Evolutionary conservation across 1,140 invertebrate species (phyloP).

Genomic region (Ostrea denselamellosa): DNA sequence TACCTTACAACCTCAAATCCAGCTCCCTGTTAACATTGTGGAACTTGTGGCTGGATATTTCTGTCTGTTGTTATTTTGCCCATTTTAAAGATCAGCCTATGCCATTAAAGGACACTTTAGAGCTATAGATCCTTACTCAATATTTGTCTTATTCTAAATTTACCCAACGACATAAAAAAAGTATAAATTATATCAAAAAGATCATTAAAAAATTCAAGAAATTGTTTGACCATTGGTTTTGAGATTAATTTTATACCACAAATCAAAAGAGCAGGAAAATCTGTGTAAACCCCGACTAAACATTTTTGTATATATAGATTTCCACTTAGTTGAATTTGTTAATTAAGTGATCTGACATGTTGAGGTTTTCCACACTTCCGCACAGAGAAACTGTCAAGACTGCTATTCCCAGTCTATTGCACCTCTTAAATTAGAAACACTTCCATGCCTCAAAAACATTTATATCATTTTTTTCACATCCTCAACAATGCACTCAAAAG

Average conservation of each 20-base stretch:
- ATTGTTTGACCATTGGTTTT: not conserved
- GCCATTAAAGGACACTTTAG: no score
- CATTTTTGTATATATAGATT: constrained; percentile 26
- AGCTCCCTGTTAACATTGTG: no score
- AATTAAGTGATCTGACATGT: constrained; percentile 32
- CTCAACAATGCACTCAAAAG: no score
- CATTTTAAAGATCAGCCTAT: no score
- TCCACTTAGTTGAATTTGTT: constrained; percentile 33
- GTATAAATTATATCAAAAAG: no score
- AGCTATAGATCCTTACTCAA: no score
- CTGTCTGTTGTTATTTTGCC: no score
- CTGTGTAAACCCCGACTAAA: not conserved
- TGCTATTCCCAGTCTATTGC: not conserved
- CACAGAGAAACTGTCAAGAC: constrained; percentile 30
- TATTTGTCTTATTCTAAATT: no score
- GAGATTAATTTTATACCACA: not conserved
- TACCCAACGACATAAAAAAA: no score
- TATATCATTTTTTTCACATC: not conserved
- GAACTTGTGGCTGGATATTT: no score
- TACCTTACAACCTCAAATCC: no score
- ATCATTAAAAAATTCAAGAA: not conserved
- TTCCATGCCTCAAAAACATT: not conserved
- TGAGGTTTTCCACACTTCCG: constrained; percentile 34
- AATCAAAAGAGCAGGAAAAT: not conserved
- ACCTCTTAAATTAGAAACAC: constrained; percentile 10